These are phyloP conservation scores for Glyphotaelius pellucidus DNA, from an alignment of 2,888 invertebrate species.

Conservation along the genomic window DNA sequence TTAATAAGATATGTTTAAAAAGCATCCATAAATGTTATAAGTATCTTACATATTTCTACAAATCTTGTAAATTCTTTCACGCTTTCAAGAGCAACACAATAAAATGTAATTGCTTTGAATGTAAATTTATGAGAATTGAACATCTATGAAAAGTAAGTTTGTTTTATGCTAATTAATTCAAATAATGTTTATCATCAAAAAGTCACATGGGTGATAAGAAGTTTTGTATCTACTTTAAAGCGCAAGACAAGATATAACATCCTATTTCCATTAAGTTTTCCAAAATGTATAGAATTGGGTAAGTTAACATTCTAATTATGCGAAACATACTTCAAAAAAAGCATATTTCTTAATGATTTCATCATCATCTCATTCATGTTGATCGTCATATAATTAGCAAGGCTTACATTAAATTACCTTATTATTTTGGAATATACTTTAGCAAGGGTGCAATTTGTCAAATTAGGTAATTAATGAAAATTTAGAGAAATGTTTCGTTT, in stretches of 20 bases:
- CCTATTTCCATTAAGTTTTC: neutral
- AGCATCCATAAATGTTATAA: neutral
- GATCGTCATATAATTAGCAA: conserved; percentile 20
- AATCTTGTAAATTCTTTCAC: neutral
- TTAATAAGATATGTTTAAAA: neutral
- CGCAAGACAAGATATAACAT: conserved; percentile 2
- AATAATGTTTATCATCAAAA: neutral
- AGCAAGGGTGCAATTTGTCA: conserved; percentile 55
- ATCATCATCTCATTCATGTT: conserved; percentile 23
- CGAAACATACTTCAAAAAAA: conserved; percentile 28
- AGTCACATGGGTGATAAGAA: neutral
- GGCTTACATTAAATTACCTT: conserved; percentile 28
- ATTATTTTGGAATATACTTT: conserved; percentile 40
- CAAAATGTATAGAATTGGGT: neutral
- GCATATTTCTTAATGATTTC: conserved; percentile 2
- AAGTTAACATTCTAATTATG: conserved; percentile 23
- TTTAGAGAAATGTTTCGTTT: conserved; percentile 33
- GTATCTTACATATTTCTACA: neutral
- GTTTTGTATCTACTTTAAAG: neutral
- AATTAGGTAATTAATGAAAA: conserved; percentile 48
- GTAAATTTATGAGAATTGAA: neutral
- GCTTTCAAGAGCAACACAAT: neutral
- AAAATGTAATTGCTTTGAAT: neutral
- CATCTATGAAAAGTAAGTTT: neutral
- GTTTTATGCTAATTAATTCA: neutral